Evolutionary conservation across 1,140 invertebrate species (phyloP).

Genomic region (Drosophila nebulosa): DNA sequence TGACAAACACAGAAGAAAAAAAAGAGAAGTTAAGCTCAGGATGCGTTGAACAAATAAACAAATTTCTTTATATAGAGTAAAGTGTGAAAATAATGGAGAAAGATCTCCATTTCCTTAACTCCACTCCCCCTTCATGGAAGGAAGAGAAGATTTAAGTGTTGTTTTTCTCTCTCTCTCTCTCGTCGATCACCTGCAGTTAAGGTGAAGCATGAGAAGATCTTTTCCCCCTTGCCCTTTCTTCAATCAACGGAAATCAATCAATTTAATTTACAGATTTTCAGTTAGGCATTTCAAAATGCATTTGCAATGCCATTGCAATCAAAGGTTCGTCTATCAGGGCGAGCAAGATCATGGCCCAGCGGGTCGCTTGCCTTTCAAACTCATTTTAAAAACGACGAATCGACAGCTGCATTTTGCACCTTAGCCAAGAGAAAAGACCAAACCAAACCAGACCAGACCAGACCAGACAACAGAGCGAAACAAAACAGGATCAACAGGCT

Average conservation of each 20-base stretch:
- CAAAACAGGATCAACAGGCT: conserved; percentile 57
- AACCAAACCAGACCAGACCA: no score
- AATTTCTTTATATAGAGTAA: background rate
- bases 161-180: background rate
- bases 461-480: conserved; percentile 13
- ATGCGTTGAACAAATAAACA: background rate
- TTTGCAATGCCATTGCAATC: conserved; percentile 24
- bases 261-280: no score
- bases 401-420: conserved; percentile 53
- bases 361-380: conserved; percentile 10
- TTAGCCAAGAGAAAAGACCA: background rate
- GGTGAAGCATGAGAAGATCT: no score
- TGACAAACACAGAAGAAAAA: conserved; percentile 55
- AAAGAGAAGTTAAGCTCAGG: no score
- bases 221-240: no score
- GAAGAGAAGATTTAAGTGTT: no score
- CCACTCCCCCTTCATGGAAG: no score
- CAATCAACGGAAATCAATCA: no score
- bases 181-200: no score
- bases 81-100: background rate
- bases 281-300: conserved; percentile 18
- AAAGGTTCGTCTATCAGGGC: conserved; percentile 29
- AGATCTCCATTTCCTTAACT: no score
- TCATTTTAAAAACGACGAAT: background rate
- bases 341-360: conserved; percentile 31